Percentiles rank a stretch among this genome's conserved stretches.
Evolutionary conservation across 2,113 vertebrate species (phyloP).

Genomic region (Oncorhynchus gorbuscha): DNA sequence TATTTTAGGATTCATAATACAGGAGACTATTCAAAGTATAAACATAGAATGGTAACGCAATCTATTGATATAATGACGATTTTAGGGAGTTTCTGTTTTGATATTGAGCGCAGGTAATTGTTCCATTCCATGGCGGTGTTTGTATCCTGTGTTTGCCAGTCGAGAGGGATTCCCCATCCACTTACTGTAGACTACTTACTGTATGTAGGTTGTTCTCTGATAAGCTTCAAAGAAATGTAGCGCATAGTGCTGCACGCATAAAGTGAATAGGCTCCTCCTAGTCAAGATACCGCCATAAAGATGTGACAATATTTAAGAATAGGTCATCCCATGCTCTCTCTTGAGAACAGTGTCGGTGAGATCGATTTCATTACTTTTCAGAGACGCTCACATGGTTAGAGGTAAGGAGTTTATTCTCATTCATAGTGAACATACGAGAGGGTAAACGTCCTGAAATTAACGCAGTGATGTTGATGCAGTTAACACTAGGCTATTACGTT

Average conservation of each 20-base stretch:
- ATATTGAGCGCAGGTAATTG: constrained; percentile 35
- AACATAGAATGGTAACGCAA: constrained; percentile 8
- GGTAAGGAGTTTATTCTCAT: constrained; percentile 55
- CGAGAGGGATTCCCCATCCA: constrained; percentile 68
- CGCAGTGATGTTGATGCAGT: not conserved
- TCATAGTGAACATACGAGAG: too few species aligned
- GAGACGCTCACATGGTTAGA: constrained; percentile 42
- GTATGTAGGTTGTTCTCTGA: not conserved
- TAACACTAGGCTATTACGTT: too few species aligned
- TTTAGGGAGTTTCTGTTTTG: constrained; percentile 28
- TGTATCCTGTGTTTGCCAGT: constrained; percentile 30
- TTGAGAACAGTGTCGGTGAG: constrained; percentile 1
- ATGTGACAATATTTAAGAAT: constrained; percentile 58
- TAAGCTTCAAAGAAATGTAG: constrained; percentile 62
- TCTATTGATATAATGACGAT: constrained; percentile 15
- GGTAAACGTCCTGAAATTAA: not conserved
- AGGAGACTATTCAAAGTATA: not conserved
- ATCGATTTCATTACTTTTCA: constrained; percentile 36
- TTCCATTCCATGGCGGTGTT: constrained; percentile 48
- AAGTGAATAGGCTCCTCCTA: too few species aligned
- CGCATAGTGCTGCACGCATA: not conserved
- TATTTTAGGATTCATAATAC: not conserved
- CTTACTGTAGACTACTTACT: not conserved
- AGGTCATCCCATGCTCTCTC: constrained; percentile 32
- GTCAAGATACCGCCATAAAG: constrained; percentile 2